Conservation (phyloP, 1,140 invertebrate genomes). For the Oppia nitens region DNA sequence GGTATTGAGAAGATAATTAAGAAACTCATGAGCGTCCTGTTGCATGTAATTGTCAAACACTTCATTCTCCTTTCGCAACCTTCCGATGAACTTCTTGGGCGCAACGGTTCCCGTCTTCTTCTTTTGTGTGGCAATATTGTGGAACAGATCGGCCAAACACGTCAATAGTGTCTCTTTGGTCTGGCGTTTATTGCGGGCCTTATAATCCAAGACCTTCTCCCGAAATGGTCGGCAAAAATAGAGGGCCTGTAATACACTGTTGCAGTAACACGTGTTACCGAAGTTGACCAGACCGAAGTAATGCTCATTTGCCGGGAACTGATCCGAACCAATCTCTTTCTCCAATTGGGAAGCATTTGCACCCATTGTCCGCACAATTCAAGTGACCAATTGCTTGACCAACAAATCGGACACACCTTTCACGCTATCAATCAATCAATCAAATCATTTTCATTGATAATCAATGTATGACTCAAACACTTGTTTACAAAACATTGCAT, state of each 20-base stretch:
- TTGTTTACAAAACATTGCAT: too few relatives aligned
- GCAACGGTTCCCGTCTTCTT: constrained; percentile 98
- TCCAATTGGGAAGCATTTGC: constrained; percentile 94
- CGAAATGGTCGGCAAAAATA: constrained; percentile 98
- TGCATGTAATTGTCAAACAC: constrained; percentile 99
- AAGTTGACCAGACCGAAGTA: constrained; percentile 99
- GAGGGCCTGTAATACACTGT: constrained; percentile 95
- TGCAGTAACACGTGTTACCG: constrained; percentile 99
- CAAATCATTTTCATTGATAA: too few relatives aligned
- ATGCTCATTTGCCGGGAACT: constrained; percentile 93
- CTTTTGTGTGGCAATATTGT: constrained; percentile 97
- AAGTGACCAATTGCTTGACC: too few relatives aligned
- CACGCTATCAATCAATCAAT: too few relatives aligned
- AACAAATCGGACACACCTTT: too few relatives aligned
- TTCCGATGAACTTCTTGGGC: constrained; percentile 97
- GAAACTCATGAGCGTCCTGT: constrained; percentile 98
- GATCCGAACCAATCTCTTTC: constrained; percentile 90
- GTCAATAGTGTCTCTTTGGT: constrained; percentile 95
- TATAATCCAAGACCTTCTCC: constrained; percentile 95
- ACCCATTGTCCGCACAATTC: constrained; percentile 38
- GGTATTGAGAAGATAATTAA: constrained; percentile 92
- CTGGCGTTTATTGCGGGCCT: constrained; percentile 77
- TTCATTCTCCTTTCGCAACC: constrained; percentile 96
- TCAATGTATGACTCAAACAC: too few relatives aligned
- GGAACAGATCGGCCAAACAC: constrained; percentile 94